Evolutionary conservation across 2,113 vertebrate genomes (phyloP).

Genomic region (Mixornis gularis): DNA sequence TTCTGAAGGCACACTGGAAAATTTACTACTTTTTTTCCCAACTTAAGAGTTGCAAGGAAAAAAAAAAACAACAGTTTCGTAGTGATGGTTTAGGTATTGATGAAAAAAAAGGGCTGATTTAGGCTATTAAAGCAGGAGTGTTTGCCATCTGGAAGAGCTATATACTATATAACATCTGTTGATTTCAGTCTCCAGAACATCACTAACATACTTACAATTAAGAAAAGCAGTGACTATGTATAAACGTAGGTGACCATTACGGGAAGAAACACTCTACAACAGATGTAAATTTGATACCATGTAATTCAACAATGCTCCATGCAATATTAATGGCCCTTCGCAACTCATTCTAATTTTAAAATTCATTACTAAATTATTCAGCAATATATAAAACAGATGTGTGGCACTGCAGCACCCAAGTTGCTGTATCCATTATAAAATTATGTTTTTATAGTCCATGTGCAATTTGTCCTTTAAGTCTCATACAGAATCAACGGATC

Average conservation of each 20-base stretch:
- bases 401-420: constrained; percentile 32
- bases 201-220: constrained; percentile 7
- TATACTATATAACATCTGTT: constrained; percentile 23
- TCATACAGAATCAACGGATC: background rate
- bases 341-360: constrained; percentile 64
- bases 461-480: background rate
- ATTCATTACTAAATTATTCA: constrained; percentile 72
- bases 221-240: background rate
- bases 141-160: constrained; percentile 30
- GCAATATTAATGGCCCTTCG: constrained; percentile 64
- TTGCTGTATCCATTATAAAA: background rate
- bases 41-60: background rate
- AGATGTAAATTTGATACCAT: constrained; percentile 28
- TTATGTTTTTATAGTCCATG: background rate
- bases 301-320: constrained; percentile 58
- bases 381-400: constrained; percentile 61
- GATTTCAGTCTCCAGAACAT: background rate
- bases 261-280: constrained; percentile 19
- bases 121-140: background rate
- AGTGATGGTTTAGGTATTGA: background rate
- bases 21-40: background rate
- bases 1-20: background rate
- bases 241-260: background rate
- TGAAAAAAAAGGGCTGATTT: background rate
- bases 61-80: background rate